Evolutionary conservation across 2,797 vertebrate genomes (phyloP).

Genomic region (Nothura maculosa): DNA sequence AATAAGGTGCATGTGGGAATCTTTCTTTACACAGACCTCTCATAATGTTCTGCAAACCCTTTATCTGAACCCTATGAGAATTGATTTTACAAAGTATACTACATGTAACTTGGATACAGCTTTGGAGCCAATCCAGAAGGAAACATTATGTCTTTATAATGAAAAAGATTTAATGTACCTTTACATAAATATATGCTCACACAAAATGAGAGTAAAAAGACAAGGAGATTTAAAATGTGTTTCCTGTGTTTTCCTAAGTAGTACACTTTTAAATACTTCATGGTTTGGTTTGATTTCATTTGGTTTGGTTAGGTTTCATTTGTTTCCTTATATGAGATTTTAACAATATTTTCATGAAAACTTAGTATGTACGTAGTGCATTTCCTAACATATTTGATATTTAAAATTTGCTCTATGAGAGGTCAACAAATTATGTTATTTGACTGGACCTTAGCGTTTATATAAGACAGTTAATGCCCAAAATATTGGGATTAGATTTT

Average conservation of each 20-base stretch:
- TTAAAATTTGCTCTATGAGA: not conserved
- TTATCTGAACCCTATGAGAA: not conserved
- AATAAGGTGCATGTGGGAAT: not conserved
- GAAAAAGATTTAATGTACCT: not conserved
- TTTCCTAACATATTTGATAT: not conserved
- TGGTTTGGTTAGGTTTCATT: not conserved
- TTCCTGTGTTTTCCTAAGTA: not conserved
- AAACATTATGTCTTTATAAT: not conserved
- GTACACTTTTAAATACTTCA: not conserved
- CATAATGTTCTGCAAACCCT: not conserved
- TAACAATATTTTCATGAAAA: not conserved
- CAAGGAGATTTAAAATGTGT: not conserved
- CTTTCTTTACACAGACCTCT: not conserved
- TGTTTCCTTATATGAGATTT: not conserved
- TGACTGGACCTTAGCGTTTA: not conserved
- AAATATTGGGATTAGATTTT: not conserved
- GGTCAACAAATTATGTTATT: not conserved
- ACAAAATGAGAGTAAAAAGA: not conserved
- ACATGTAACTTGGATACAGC: not conserved
- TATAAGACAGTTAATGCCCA: not conserved
- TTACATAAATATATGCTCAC: not conserved
- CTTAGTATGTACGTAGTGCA: not conserved
- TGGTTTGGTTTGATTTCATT: not conserved
- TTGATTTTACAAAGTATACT: not conserved
- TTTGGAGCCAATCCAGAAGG: not conserved